These are phyloP conservation scores for Polyergus mexicanus DNA, from an alignment of 1,140 invertebrate species.

Conservation along the genomic window DNA sequence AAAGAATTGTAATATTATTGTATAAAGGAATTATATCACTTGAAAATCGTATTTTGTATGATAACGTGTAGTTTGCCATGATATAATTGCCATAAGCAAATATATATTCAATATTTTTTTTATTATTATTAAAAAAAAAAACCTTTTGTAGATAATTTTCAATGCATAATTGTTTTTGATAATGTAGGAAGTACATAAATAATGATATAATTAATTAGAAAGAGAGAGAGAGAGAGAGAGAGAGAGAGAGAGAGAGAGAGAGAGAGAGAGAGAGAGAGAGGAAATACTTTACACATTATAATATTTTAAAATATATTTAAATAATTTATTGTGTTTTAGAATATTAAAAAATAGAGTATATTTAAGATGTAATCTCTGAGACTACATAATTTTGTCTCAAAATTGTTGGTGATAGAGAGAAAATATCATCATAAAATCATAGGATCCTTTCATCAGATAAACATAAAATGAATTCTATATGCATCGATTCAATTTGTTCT, in stretches of 20 bases:
- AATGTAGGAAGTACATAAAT: not conserved
- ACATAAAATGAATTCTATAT: not conserved
- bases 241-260: not conserved
- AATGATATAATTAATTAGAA: not conserved
- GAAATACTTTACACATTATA: not conserved
- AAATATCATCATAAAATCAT: not conserved
- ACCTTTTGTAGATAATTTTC: not conserved
- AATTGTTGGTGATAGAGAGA: not conserved
- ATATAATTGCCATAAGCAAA: too few relatives aligned
- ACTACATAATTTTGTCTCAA: constrained; percentile 2
- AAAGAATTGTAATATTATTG: not conserved
- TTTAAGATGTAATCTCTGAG: not conserved
- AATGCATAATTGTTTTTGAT: not conserved
- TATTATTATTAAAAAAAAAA: too few relatives aligned
- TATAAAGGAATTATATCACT: constrained; percentile 5
- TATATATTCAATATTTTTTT: too few relatives aligned
- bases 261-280: not conserved
- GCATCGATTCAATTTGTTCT: constrained; percentile 17
- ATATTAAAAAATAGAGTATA: not conserved
- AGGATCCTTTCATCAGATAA: constrained; percentile 6
- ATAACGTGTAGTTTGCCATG: too few relatives aligned
- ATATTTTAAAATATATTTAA: not conserved
- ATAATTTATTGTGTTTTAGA: constrained; percentile 1
- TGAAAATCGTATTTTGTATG: too few relatives aligned
- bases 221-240: not conserved